phyloP scores from a whole-genome alignment of 2,797 vertebrate species.

The Phrynocephalus forsythii region DNA sequence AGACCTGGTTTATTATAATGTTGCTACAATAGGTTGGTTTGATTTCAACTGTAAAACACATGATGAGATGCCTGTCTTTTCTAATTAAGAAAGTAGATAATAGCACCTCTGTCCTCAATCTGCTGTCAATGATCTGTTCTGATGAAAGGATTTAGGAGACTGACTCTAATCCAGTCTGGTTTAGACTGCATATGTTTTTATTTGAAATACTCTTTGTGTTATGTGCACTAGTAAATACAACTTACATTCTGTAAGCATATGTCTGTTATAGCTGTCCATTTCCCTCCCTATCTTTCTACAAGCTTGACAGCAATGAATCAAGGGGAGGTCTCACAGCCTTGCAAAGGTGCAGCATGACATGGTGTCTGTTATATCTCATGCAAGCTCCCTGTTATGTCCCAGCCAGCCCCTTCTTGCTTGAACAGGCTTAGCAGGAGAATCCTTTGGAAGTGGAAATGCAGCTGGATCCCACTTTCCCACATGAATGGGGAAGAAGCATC shows the following conservation, averaged over 20 bases:
- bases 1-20: neutral
- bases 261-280: too few relatives aligned
- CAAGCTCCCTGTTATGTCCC: too few relatives aligned
- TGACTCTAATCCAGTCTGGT: neutral
- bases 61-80: constrained; percentile 11
- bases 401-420: neutral
- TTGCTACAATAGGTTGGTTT: constrained; percentile 6
- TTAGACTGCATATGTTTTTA: neutral
- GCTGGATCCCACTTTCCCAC: neutral
- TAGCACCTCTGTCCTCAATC: neutral
- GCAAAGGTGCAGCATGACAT: neutral
- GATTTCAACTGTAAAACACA: constrained; percentile 17
- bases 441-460: neutral
- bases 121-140: neutral
- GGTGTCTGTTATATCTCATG: too few relatives aligned
- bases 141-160: neutral
- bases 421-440: neutral
- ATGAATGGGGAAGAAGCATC: neutral
- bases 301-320: neutral
- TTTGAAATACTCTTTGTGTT: neutral
- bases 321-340: neutral
- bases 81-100: neutral
- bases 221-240: neutral
- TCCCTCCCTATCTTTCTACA: neutral
- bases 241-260: neutral